Evolutionary conservation across 2,797 vertebrate genomes (phyloP), one percentile per base, ranked within the genome.

Genomic region (Malacoraja senta): DNA sequence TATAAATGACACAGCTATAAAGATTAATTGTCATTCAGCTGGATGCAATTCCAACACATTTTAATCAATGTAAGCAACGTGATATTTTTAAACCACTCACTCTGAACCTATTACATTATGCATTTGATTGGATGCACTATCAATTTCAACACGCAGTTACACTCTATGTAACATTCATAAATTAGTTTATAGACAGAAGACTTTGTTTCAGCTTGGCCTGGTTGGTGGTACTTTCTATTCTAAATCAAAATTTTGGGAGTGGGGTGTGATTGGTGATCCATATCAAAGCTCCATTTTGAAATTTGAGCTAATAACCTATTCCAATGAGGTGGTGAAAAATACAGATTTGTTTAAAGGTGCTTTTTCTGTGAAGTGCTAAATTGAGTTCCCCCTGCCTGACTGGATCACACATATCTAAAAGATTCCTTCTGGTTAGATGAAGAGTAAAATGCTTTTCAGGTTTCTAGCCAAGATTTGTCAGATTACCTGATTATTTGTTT

Each of bases 31-130:
- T 72, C 65, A 71, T 91, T 74, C 19, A 91, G 35, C 71, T 72
- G 21, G 21, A 91, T 72, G 53, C 58, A 26, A n/a, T 86, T 61
- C 58, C 58, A 86, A n/a, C 29, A 38, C 63, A 58, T 58, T 19
- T 84, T 29, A 13, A 86, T n/a, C 83, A 91, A 38, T 91, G 88
- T 72, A 72, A 91, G 65, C 65, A 72, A 91, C 24, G 9, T 72
- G 21, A 44, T 44, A 71, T 71, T 91, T 91, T 72, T 21, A 91
- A 91, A 71, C 88, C n/a, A 35, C 32, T 72, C 10, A 72, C n/a
- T 86, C 58, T 91, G 65, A 91, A 71, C 63, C 65, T 38, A 38
- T 90, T 71, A 90, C 65, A 72, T 91, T 72, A 38, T 91, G 32
- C 6, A 71, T 90, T 71, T 90, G 65, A 65, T 86, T 61, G 61